Evolutionary conservation across 2,888 invertebrate genomes (phyloP).

Genomic region (Norana najaformis): DNA sequence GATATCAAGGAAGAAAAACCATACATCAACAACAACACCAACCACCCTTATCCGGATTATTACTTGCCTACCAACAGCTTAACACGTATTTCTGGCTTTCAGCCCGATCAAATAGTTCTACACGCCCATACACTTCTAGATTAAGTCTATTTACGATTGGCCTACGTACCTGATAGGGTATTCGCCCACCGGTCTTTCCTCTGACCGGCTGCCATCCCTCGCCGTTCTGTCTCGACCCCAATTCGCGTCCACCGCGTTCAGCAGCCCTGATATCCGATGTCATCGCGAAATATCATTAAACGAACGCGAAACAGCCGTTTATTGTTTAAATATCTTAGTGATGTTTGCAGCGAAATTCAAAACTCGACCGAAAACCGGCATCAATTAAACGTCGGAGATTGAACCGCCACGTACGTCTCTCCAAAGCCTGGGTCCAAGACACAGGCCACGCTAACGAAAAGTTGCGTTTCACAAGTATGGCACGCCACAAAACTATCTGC

Average conservation of each 20-base stretch:
- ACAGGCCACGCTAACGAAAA: background rate
- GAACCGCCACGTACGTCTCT: background rate
- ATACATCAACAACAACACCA: background rate
- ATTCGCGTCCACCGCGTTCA: background rate
- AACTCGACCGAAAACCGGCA: background rate
- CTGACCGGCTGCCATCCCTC: background rate
- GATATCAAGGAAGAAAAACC: background rate
- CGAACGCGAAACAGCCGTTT: background rate
- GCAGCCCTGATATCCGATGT: background rate
- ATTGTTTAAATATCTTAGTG: background rate
- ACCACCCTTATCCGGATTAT: background rate
- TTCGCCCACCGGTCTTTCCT: background rate
- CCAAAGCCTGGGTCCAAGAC: background rate
- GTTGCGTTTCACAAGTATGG: slow-evolving; percentile 2
- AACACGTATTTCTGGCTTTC: background rate
- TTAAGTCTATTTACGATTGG: background rate
- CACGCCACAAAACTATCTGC: background rate
- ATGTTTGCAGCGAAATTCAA: background rate
- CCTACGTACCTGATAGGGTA: background rate
- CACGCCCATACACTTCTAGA: background rate
- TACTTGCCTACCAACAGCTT: background rate
- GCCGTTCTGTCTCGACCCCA: background rate
- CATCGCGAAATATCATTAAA: background rate
- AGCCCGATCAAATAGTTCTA: background rate
- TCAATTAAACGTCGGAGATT: background rate